Evolutionary conservation across 2,113 vertebrate genomes (phyloP).

Genomic region (Daboia siamensis): DNA sequence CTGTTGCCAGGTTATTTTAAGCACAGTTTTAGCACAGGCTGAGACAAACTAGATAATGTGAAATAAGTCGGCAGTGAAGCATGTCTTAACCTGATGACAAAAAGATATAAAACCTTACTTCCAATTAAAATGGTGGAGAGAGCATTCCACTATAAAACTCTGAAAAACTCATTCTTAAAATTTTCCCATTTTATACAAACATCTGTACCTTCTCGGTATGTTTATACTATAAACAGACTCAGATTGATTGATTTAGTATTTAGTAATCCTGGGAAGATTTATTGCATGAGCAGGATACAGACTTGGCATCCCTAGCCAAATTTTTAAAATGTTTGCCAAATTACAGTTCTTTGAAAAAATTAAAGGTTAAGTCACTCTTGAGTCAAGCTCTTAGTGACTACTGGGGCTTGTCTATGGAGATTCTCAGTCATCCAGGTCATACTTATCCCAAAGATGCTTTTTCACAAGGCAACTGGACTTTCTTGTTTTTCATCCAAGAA

Average conservation of each 20-base stretch:
- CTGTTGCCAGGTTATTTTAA: not conserved
- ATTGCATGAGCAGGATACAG: not conserved
- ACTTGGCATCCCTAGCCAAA: not conserved
- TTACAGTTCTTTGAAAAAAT: not conserved
- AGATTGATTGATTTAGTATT: not conserved
- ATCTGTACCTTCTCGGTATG: too few species aligned
- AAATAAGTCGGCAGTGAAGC: not conserved
- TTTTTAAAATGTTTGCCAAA: not conserved
- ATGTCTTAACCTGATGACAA: not conserved
- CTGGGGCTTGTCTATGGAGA: too few species aligned
- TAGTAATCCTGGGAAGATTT: not conserved
- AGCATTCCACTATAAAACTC: not conserved
- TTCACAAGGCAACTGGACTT: too few species aligned
- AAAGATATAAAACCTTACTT: not conserved
- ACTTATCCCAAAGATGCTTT: too few species aligned
- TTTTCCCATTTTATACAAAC: not conserved
- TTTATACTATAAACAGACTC: not conserved
- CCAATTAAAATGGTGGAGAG: not conserved
- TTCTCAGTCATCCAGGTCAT: too few species aligned
- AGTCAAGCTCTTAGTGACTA: not conserved
- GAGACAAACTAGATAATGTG: not conserved
- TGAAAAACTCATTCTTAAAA: not conserved
- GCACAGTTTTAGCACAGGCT: not conserved
- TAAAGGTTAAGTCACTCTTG: not conserved
- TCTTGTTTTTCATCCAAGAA: too few species aligned